A percentile compares a stretch with the other conserved stretches of the same genome.
Conservation (phyloP, 1,140 invertebrate species). For the Pseudomyrmex flavicornis region DNA sequence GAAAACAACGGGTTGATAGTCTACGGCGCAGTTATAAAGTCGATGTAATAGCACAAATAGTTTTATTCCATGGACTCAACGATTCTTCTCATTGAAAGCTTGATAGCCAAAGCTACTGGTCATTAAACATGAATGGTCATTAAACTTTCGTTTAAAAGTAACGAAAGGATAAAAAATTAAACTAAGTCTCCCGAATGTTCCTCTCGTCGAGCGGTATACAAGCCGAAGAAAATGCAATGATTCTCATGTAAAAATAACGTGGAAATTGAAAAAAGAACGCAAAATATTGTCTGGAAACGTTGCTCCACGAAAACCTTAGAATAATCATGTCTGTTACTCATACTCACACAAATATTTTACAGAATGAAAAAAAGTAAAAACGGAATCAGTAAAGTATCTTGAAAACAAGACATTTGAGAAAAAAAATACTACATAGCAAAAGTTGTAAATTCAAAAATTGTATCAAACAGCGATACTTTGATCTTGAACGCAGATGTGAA, state of each 20-base stretch:
- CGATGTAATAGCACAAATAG: constrained; percentile 64
- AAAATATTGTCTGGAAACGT: constrained; percentile 58
- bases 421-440: too few relatives aligned
- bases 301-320: constrained; percentile 8
- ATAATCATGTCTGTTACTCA: too few relatives aligned
- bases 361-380: too few relatives aligned
- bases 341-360: too few relatives aligned
- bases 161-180: constrained; percentile 61
- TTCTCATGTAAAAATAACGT: constrained; percentile 33
- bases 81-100: constrained; percentile 56
- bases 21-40: constrained; percentile 7
- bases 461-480: too few relatives aligned
- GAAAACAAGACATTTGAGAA: too few relatives aligned
- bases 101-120: constrained; percentile 60
- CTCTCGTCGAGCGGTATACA: constrained; percentile 61
- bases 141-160: constrained; percentile 64
- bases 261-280: constrained; percentile 30
- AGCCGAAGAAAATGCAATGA: constrained; percentile 57
- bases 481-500: too few relatives aligned
- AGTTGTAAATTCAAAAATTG: too few relatives aligned
- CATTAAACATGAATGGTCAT: constrained; percentile 51
- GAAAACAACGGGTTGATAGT: constrained; percentile 30
- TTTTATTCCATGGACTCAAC: constrained; percentile 60
- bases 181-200: constrained; percentile 64
- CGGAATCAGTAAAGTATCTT: too few relatives aligned